Evolutionary conservation across 2,113 vertebrate genomes (phyloP).

Genomic region (Nesoenas mayeri): DNA sequence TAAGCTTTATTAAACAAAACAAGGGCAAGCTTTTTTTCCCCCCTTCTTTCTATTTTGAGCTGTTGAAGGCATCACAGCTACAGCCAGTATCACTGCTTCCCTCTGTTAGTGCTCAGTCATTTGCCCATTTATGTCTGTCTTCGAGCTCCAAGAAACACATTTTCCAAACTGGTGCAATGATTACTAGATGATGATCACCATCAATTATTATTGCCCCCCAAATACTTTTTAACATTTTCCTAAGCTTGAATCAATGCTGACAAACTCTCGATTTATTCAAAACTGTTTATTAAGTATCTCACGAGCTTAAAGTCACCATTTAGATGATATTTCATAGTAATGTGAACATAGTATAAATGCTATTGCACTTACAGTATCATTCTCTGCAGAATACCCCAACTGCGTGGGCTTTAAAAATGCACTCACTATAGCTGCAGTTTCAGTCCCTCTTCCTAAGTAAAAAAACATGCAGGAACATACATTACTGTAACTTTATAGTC

Average conservation of each 20-base stretch:
- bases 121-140: accelerated
- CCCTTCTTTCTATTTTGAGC: not conserved
- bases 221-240: not conserved
- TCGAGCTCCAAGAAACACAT: not conserved
- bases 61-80: not conserved
- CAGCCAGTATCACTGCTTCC: not conserved
- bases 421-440: not conserved
- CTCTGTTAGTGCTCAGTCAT: not conserved
- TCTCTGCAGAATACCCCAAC: not conserved
- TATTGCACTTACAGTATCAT: not conserved
- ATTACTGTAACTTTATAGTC: not conserved
- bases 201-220: no score
- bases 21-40: no score
- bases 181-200: accelerated
- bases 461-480: not conserved
- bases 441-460: not conserved
- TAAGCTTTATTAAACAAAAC: not conserved
- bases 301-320: not conserved
- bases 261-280: not conserved
- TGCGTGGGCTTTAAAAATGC: not conserved
- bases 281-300: not conserved
- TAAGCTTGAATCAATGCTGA: not conserved
- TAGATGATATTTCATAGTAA: no score
- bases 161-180: not conserved
- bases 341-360: accelerated